Evolutionary conservation across 2,888 invertebrate species (phyloP).

Genomic region (Eupeodes luniger): DNA sequence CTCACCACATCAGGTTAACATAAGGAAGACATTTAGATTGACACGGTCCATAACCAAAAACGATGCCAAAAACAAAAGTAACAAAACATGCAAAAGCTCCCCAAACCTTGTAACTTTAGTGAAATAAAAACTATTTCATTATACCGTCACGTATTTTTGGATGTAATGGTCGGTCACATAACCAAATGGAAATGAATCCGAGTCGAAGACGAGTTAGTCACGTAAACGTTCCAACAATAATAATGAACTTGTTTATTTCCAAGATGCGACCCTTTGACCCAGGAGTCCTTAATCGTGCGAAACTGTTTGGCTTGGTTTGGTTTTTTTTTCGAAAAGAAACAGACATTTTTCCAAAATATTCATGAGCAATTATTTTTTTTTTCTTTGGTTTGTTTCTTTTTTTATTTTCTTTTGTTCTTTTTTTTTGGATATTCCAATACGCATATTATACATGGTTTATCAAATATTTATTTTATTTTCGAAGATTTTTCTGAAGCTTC

Average conservation of each 20-base stretch:
- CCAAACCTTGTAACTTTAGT: background rate
- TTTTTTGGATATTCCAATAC: background rate
- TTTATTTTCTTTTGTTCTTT: background rate
- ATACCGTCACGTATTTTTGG: background rate
- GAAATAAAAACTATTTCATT: background rate
- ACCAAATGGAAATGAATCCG: background rate
- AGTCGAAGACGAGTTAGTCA: background rate
- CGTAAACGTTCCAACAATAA: slow-evolving; percentile 8
- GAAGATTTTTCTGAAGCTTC: too few species aligned
- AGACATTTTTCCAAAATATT: background rate
- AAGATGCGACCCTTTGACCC: slow-evolving; percentile 8
- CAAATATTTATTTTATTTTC: background rate
- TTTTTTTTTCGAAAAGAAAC: background rate
- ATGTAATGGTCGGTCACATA: background rate
- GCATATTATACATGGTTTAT: background rate
- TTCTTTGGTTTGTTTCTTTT: background rate
- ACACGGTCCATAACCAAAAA: background rate
- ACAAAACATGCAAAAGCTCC: background rate
- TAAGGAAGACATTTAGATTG: background rate
- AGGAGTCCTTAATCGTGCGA: slow-evolving; percentile 1
- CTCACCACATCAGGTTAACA: background rate
- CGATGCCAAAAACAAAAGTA: background rate
- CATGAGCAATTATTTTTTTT: background rate
- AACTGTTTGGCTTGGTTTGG: background rate
- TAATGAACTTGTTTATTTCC: slow-evolving; percentile 15